Evolutionary conservation across 2,797 vertebrate genomes (phyloP).

Genomic region (Takifugu rubripes): DNA sequence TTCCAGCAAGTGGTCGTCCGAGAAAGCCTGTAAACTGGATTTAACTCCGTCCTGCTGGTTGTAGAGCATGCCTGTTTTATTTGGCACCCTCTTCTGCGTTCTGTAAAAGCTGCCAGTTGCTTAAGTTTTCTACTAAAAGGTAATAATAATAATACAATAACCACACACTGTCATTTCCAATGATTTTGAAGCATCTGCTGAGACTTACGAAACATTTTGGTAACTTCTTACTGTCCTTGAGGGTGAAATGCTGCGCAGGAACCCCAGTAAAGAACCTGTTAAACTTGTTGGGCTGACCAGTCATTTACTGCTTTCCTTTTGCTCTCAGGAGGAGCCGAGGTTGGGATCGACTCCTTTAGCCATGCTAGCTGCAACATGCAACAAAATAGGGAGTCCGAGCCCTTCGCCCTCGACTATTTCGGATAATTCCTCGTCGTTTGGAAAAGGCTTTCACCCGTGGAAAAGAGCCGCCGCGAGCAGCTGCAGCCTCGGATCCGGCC

Average conservation of each 20-base stretch:
- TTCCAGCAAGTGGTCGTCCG: conserved; percentile 77
- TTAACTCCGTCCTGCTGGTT: conserved; percentile 68
- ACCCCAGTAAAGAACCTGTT: conserved; percentile 24
- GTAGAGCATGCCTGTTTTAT: conserved; percentile 64
- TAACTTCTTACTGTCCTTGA: background rate
- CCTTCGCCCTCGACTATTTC: conserved; percentile 92
- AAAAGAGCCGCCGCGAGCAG: conserved; percentile 89
- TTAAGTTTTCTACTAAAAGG: conserved; percentile 67
- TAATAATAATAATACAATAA: conserved; percentile 5
- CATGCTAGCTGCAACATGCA: conserved; percentile 98
- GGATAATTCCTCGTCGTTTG: conserved; percentile 89
- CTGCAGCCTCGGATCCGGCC: conserved; percentile 88
- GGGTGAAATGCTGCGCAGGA: conserved; percentile 1
- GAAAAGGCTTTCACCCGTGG: conserved; percentile 97
- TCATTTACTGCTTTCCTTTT: conserved; percentile 54
- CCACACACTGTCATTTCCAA: no score
- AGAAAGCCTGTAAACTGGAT: conserved; percentile 61
- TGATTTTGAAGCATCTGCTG: background rate
- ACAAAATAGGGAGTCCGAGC: conserved; percentile 97
- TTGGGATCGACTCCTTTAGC: conserved; percentile 98
- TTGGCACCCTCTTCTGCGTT: conserved; percentile 45
- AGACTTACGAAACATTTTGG: background rate
- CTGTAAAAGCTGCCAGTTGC: conserved; percentile 51
- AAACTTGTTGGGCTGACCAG: conserved; percentile 30
- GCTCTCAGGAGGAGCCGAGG: conserved; percentile 93